Conservation (phyloP, 2,113 vertebrate genomes). For the Ophiodon elongatus region DNA sequence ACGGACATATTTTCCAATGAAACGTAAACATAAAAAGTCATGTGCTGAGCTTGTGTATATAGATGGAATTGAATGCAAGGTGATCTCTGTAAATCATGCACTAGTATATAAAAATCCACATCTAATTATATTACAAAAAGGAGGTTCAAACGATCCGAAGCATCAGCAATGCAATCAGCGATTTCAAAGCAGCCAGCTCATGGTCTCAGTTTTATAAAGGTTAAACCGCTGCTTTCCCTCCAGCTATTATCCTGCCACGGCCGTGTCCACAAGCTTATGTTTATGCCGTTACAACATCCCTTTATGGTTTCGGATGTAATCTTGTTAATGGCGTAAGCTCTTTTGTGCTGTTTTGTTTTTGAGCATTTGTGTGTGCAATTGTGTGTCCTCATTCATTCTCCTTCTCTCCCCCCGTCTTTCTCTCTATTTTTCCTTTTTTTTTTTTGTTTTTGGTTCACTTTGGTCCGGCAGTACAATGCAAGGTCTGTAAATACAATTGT, state of each 20-base stretch:
- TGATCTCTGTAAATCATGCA: conserved; percentile 59
- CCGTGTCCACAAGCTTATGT: conserved; percentile 74
- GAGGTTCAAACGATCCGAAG: conserved; percentile 23
- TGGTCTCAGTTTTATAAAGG: conserved; percentile 69
- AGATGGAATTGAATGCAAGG: conserved; percentile 44
- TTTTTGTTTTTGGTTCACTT: conserved; percentile 19
- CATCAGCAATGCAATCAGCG: conserved; percentile 31
- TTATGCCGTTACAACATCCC: conserved; percentile 74
- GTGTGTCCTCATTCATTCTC: conserved; percentile 22
- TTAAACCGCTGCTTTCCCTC: conserved; percentile 66
- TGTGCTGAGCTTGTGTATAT: conserved; percentile 23
- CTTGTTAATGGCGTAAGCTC: conserved; percentile 77
- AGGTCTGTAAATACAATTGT: conserved; percentile 68
- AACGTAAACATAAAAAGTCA: conserved; percentile 52
- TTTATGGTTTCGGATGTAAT: conserved; percentile 79
- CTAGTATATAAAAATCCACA: conserved; percentile 29
- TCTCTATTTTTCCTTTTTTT: not conserved
- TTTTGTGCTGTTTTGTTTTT: conserved; percentile 69
- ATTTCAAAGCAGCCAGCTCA: conserved; percentile 57
- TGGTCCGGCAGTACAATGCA: conserved; percentile 41
- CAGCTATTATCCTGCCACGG: conserved; percentile 63
- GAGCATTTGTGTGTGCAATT: conserved; percentile 39
- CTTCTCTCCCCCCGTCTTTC: not conserved
- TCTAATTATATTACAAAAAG: conserved; percentile 16
- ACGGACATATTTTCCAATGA: conserved; percentile 63